These are phyloP conservation scores for Cantharis flavilabris DNA, from an alignment of 2,888 invertebrate species.

Conservation along the genomic window DNA sequence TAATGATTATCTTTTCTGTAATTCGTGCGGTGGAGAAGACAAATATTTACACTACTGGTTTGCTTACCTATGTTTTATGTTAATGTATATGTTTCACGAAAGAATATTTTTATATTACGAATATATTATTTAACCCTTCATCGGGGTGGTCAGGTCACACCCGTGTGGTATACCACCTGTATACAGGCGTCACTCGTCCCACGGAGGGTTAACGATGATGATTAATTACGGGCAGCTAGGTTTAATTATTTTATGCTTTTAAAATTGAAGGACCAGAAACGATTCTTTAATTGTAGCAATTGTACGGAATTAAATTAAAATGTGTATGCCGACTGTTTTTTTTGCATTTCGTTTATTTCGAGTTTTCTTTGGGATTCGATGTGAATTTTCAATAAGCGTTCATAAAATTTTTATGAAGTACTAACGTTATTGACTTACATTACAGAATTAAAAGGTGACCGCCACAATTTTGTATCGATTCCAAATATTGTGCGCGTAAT, in stretches of 20 bases:
- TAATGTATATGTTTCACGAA: not conserved
- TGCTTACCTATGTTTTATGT: not conserved
- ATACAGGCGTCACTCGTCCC: no score
- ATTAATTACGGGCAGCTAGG: slow-evolving; percentile 3
- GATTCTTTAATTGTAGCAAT: slow-evolving; percentile 14
- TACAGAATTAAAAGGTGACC: slow-evolving; percentile 25
- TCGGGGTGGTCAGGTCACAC: no score
- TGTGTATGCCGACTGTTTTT: not conserved
- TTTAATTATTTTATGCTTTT: slow-evolving; percentile 7
- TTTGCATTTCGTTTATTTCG: not conserved
- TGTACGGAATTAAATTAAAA: slow-evolving; percentile 7
- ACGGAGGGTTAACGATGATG: not conserved
- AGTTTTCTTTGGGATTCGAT: not conserved
- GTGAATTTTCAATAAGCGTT: slow-evolving; percentile 12
- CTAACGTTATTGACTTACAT: slow-evolving; percentile 23
- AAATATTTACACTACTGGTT: not conserved
- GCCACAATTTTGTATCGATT: slow-evolving; percentile 23
- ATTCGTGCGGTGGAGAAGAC: not conserved
- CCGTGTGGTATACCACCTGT: no score
- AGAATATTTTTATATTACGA: not conserved
- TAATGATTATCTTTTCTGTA: not conserved
- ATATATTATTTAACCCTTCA: not conserved
- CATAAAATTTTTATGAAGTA: slow-evolving; percentile 21
- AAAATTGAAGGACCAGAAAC: slow-evolving; percentile 12
- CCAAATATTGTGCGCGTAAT: slow-evolving; percentile 6